Evolutionary conservation across 2,113 vertebrate species (phyloP).

Genomic region (Neolamprologus variostigma): DNA sequence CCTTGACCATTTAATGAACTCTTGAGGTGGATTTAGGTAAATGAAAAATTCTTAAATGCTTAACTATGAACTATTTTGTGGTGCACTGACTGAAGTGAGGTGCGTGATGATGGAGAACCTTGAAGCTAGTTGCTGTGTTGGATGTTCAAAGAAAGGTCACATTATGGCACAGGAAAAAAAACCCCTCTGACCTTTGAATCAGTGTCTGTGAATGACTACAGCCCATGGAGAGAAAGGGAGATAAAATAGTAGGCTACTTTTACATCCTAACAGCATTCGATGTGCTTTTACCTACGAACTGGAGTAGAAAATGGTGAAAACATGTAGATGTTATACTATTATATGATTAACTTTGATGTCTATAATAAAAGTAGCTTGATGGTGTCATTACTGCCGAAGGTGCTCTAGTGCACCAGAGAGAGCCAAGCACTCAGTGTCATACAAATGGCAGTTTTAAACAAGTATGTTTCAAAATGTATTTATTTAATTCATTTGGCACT

Average conservation of each 20-base stretch:
- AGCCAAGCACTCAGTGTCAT: background rate
- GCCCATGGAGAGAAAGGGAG: background rate
- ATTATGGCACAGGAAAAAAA: background rate
- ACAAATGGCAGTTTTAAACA: background rate
- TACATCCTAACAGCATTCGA: background rate
- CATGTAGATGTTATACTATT: background rate
- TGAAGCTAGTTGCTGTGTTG: background rate
- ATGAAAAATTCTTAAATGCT: background rate
- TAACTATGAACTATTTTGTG: background rate
- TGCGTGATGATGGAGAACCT: background rate
- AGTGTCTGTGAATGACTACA: slow-evolving; percentile 3
- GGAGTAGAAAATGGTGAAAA: background rate
- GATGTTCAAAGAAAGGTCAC: slow-evolving; percentile 63
- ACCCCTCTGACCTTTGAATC: slow-evolving; percentile 43
- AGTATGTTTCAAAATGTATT: background rate
- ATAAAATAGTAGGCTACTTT: background rate
- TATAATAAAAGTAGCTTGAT: background rate
- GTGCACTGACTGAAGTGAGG: background rate
- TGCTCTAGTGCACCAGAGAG: background rate
- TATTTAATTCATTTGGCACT: background rate
- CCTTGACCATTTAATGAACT: background rate
- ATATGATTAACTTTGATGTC: background rate
- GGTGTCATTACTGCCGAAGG: background rate
- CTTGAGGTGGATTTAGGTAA: background rate
- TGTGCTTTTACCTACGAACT: background rate